Evolutionary conservation across 2,888 invertebrate genomes (phyloP), one percentile per base, ranked within the genome.

Genomic region (Noctuana brunneofusca): DNA sequence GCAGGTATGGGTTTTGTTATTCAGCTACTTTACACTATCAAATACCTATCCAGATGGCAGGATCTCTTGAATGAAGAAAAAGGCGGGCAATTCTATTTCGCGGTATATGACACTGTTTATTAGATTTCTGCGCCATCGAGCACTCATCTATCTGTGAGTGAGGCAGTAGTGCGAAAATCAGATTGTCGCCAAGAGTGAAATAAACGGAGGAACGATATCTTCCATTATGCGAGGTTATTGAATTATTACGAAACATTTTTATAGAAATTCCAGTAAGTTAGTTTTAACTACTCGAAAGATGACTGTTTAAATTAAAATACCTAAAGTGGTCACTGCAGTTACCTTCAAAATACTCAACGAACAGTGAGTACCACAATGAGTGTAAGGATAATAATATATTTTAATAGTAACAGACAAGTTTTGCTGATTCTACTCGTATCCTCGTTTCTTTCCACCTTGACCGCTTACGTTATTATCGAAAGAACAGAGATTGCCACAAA

Each of bases 81-180:
- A 48, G n/a, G 46, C 53, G 63, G 16, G 41, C 70, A 76, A 78
- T 75, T 77, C 73, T 67, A 71, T 75, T 79, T 73, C 68, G 69
- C 67, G 69, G 70, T 67, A 64, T 65, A 71, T 68, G 72, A 71
- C 71, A 70, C 68, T 68, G 69, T 65, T 78, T 79, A 83, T 83
- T 79, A 73, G 74, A 78, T 83, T 80, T 69, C 65, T 56, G 66
- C 72, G 67, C 73, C 69, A 75, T 74, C 75, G 77, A 75, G 68
- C 68, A 65, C 71, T 77, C 78, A 75, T 74, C 75, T 77, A 72
- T 71, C 76, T 71, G 74, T 75, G 75, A 80, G 78, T 76, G 75
- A 73, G 74, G 70, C 66, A 68, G 65, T 75, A 72, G 69, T 76
- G 75, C 67, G 73, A 59, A 72, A 78, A 81, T 78, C 73, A 69